phyloP scores from a whole-genome alignment of 2,888 invertebrate genomes.

The Ypsolopha sequella region DNA sequence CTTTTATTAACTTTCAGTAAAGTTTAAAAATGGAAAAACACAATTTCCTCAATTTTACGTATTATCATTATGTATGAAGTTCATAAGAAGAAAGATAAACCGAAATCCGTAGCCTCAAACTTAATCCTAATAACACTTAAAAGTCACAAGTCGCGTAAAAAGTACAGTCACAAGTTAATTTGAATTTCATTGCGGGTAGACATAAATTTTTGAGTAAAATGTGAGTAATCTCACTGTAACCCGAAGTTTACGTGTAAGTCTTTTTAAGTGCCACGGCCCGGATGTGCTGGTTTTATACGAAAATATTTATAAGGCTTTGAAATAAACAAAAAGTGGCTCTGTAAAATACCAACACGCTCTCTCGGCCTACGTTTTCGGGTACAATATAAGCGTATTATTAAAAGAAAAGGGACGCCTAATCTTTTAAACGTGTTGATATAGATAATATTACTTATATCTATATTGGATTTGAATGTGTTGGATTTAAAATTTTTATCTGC shows the following conservation, averaged over 20 bases:
- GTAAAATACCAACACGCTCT: conserved; percentile 9
- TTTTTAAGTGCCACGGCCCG: conserved; percentile 34
- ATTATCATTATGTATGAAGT: neutral
- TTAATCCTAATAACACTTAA: no score
- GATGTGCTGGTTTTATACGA: conserved; percentile 23
- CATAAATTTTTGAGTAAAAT: neutral
- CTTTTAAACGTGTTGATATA: no score
- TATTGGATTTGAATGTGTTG: no score
- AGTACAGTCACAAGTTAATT: neutral
- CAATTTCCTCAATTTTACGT: neutral
- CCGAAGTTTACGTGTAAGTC: conserved; percentile 18
- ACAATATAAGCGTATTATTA: no score
- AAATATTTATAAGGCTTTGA: conserved; percentile 34
- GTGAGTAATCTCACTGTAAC: neutral
- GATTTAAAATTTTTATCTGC: no score
- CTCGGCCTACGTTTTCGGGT: neutral
- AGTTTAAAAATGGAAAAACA: no score
- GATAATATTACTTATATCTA: no score
- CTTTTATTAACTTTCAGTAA: no score
- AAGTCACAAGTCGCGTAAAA: neutral
- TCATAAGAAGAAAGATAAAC: neutral
- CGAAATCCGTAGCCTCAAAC: neutral
- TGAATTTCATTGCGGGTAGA: neutral
- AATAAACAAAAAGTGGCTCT: conserved; percentile 29
- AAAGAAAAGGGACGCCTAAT: no score